A percentile compares a stretch with the other conserved stretches of the same genome.
Conservation (phyloP, 1,140 invertebrate genomes). For the Psix sp. region DNA sequence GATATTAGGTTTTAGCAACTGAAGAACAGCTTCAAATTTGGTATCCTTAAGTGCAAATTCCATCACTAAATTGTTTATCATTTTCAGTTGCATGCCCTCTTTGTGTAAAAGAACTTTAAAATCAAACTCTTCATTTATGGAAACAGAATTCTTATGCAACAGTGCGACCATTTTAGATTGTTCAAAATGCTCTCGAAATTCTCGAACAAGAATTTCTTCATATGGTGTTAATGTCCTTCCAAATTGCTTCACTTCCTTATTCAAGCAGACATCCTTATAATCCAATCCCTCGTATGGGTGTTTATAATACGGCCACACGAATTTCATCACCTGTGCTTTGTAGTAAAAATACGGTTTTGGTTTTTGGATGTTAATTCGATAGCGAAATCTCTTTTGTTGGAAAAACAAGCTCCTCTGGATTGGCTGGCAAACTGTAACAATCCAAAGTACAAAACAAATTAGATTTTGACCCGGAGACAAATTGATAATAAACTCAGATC, state of each 20-base stretch:
- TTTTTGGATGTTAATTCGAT: constrained; percentile 86
- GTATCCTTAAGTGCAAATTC: constrained; percentile 80
- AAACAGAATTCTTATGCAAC: constrained; percentile 83
- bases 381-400: constrained; percentile 81
- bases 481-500: too few species aligned
- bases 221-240: constrained; percentile 79
- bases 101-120: constrained; percentile 79
- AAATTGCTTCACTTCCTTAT: constrained; percentile 30
- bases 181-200: constrained; percentile 83
- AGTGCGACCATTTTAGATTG: constrained; percentile 83
- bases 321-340: constrained; percentile 79
- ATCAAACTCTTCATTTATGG: constrained; percentile 79
- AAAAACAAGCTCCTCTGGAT: constrained; percentile 66
- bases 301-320: constrained; percentile 80
- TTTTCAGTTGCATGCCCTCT: constrained; percentile 82
- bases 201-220: constrained; percentile 82
- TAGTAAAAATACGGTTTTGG: constrained; percentile 82
- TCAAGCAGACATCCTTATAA: constrained; percentile 66
- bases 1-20: constrained; percentile 70
- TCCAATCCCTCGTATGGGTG: constrained; percentile 67
- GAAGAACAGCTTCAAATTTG: constrained; percentile 79
- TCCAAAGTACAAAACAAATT: constrained; percentile 20
- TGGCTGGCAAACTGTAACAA: constrained; percentile 67
- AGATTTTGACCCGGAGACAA: background rate
- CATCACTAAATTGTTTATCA: constrained; percentile 79